Conservation (phyloP, 2,797 vertebrate genomes). For the Lepus oiostolus region DNA sequence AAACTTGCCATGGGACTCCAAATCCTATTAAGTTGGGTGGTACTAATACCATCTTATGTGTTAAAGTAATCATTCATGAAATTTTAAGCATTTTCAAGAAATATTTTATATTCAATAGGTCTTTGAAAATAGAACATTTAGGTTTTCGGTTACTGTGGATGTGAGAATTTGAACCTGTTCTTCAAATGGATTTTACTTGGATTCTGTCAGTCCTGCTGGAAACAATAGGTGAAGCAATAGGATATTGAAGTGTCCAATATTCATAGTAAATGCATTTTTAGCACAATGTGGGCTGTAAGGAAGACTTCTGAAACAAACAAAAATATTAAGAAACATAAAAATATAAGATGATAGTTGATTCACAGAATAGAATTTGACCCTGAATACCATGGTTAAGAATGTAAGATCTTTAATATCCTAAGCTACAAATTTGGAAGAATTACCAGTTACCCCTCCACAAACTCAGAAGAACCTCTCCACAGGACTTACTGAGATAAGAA, state of each 20-base stretch:
- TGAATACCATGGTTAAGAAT: not conserved
- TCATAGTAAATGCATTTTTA: not conserved
- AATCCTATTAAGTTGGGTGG: too few relatives aligned
- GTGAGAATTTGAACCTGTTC: not conserved
- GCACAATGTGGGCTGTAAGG: not conserved
- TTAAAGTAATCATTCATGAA: not conserved
- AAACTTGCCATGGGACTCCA: too few relatives aligned
- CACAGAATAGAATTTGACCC: not conserved
- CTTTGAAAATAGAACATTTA: not conserved
- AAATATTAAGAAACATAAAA: not conserved
- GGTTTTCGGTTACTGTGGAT: not conserved
- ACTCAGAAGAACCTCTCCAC: not conserved
- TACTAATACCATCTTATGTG: too few relatives aligned
- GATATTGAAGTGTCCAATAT: not conserved
- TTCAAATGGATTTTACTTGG: too few relatives aligned
- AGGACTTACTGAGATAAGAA: not conserved
- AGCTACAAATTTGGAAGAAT: not conserved
- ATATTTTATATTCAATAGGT: not conserved
- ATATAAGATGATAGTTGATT: not conserved
- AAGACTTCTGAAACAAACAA: not conserved
- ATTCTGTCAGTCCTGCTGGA: not conserved
- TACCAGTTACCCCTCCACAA: not conserved
- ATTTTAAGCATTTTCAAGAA: conserved; percentile 24
- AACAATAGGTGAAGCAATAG: not conserved
- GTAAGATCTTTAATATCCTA: not conserved